phyloP scores from a whole-genome alignment of 2,888 invertebrate genomes.

The Serrognathus titanus region DNA sequence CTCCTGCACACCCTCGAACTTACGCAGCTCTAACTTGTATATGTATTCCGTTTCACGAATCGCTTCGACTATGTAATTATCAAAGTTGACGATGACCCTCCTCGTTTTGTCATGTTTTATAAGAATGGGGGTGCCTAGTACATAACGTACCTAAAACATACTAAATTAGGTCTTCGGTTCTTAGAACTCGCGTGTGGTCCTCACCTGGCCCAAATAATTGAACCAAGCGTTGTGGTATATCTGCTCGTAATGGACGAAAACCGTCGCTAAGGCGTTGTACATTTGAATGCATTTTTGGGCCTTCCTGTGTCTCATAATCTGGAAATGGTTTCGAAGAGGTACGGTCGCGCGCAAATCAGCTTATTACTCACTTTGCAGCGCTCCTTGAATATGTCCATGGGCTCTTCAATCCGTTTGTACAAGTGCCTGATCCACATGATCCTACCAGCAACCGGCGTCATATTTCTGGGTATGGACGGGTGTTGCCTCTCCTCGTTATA shows the following conservation, averaged over 20 bases:
- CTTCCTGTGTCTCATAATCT: conserved; percentile 60
- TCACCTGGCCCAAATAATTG: conserved; percentile 69
- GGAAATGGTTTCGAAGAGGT: conserved; percentile 12
- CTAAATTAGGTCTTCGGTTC: neutral
- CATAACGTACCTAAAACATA: conserved; percentile 55
- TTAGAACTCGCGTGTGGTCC: neutral
- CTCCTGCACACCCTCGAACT: conserved; percentile 26
- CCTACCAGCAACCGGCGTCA: conserved; percentile 77
- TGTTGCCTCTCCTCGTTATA: conserved; percentile 76
- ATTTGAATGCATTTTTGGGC: conserved; percentile 72
- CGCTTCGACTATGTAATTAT: conserved; percentile 66
- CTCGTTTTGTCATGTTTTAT: conserved; percentile 64
- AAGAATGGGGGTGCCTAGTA: conserved; percentile 68
- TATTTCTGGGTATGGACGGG: conserved; percentile 69
- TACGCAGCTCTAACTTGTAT: conserved; percentile 68
- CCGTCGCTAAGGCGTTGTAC: conserved; percentile 74
- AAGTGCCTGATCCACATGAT: conserved; percentile 82
- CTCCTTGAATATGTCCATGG: conserved; percentile 63
- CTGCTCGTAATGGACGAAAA: conserved; percentile 79
- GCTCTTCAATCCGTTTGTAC: conserved; percentile 66
- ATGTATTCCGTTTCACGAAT: conserved; percentile 80
- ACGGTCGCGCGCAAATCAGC: neutral
- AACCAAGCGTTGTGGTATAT: conserved; percentile 81
- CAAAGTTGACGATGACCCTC: conserved; percentile 69
- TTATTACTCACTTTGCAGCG: conserved; percentile 36